Base-by-base conservation (phyloP, 2,888 invertebrate species). In the Orthonychiurus folsomi region DNA sequence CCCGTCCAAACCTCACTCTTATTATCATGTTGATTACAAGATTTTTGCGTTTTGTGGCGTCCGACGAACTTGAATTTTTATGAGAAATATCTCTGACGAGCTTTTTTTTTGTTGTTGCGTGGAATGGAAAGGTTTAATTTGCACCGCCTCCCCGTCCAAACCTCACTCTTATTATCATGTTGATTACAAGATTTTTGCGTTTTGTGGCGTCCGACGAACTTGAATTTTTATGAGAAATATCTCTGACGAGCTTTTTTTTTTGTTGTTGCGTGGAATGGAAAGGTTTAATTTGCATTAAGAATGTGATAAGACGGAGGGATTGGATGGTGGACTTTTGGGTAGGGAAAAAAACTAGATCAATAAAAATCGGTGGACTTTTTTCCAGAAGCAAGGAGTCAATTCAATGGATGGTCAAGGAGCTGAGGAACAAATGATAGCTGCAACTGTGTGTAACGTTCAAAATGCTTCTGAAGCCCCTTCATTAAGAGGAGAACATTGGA, bases 381-480 rank as follows among this genome's bases (percentile, higher is more conserved):
- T 15, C 15, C 37, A 37, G 37, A 37, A 37, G 37, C 37, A 37
- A 37, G n/a, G 37, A 37, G 9, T 37, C 37, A 37, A 37, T 37
- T 37, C 37, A 5, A 15, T 37, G 37, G 37, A 37, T 37, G 37
- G 15, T 37, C 9, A 37, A 9, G 37, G 9, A 9, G 15, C 37
- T 37, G 9, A 9, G 37, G 15, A 37, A 37, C 37, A 37, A 37
- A 37, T 37, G 37, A 37, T 37, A 15, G 37, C 15, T 37, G 37
- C 37, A 37, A 37, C 37, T 37, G 37, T n/a, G n/a, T n/a, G n/a
- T n/a, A n/a, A n/a, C n/a, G n/a, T n/a, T n/a, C n/a, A n/a, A 37
- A 37, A 37, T 37, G 37, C 37, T 37, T 37, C 37, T 37, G 37
- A 37, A 37, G 37, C 37, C 37, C n/a, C 37, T 37, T 37, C 37